Evolutionary conservation across 1,140 invertebrate species (phyloP), one percentile per base, ranked within the genome.

Genomic region (Littorina saxatilis): DNA sequence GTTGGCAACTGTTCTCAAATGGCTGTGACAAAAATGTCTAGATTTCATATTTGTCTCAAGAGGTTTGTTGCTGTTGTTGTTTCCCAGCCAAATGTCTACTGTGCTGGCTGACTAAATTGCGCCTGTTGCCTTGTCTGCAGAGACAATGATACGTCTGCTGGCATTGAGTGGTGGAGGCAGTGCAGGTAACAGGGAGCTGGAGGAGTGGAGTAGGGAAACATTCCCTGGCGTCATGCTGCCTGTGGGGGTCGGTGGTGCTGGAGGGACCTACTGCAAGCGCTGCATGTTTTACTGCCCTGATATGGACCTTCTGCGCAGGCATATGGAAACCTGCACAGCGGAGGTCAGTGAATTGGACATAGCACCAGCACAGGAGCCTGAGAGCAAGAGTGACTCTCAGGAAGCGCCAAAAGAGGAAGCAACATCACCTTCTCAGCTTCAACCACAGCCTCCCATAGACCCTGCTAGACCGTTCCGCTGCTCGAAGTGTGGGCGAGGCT

Each of bases 401-500:
- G 27, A 37, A 39, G 50, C 23, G 50, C 4, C 3, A 29, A 43
- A 29, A 32, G 37, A 73, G 70, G 40, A 29, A 47, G 27, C 11
- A 43, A 27, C 9, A 11, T 2, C 23, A 4, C 40, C 5, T 7
- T 68, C 11, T n/a, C n/a, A n/a, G n/a, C n/a, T n/a, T n/a, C n/a
- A n/a, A n/a, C n/a, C n/a, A n/a, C n/a, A n/a, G n/a, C 70, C 4
- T 9, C 27, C 58, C 1, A 29, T 43, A 15, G 76, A 73, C n/a
- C 61, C 47, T 15, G n/a, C 27, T 23, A 66, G 66, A n/a, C 55
- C 70, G n/a, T 80, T 68, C 73, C 79, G 52, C 29, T 83, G 82
- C 32, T 50, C 68, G 1, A 68, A 47, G 43, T 83, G 82, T 58
- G 76, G 76, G 27, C 72, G 79, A 40, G 55, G 68, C n/a, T 83